These are phyloP conservation scores for Carabus problematicus DNA, from an alignment of 2,888 invertebrate genomes.

Conservation along the genomic window DNA sequence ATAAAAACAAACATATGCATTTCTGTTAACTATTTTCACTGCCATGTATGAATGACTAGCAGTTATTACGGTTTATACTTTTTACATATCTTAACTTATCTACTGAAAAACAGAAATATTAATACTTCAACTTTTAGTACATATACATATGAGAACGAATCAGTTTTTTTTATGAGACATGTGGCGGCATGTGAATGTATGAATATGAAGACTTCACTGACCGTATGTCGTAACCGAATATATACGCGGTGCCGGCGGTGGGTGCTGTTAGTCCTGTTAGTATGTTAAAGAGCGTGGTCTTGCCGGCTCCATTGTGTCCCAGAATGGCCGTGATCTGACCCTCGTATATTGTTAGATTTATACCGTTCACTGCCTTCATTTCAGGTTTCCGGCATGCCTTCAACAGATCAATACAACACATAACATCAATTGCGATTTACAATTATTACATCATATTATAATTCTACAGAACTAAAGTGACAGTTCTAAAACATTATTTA, in stretches of 20 bases:
- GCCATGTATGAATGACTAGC: not conserved
- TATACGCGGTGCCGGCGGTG: conserved; percentile 74
- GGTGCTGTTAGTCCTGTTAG: conserved; percentile 81
- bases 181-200: conserved; percentile 8
- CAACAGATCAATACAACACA: not conserved
- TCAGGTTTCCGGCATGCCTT: conserved; percentile 72
- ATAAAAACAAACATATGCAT: conserved; percentile 11
- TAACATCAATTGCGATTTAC: conserved; percentile 5
- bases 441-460: no score
- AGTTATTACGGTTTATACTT: not conserved
- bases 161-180: conserved; percentile 11
- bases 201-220: conserved; percentile 49
- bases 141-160: no score
- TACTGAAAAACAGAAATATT: not conserved
- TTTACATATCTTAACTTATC: no score
- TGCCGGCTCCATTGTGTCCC: conserved; percentile 88
- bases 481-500: not conserved
- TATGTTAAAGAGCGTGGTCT: conserved; percentile 86
- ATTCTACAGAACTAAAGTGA: not conserved
- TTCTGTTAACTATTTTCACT: not conserved
- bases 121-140: not conserved
- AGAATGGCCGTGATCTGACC: conserved; percentile 86
- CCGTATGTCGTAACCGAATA: conserved; percentile 79
- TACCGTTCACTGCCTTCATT: conserved; percentile 77
- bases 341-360: conserved; percentile 83